Evolutionary conservation across 2,797 vertebrate species (phyloP).

Genomic region (Alosa sapidissima): DNA sequence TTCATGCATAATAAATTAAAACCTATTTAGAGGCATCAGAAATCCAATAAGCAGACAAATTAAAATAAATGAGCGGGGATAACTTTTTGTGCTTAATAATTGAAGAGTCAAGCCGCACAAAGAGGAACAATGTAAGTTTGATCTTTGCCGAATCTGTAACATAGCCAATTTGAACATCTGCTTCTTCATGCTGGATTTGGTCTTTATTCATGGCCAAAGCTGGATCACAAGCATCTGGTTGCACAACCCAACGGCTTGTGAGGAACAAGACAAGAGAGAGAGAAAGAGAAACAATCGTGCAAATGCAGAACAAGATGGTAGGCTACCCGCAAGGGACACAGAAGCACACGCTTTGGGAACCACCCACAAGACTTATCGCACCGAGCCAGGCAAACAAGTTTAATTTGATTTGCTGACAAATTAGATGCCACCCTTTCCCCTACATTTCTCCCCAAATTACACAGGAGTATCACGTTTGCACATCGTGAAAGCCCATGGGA

Average conservation of each 20-base stretch:
- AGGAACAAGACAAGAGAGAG: slow-evolving; percentile 15
- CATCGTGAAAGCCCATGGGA: neutral
- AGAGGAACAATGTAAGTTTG: slow-evolving; percentile 31
- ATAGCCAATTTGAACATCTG: slow-evolving; percentile 43
- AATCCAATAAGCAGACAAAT: slow-evolving; percentile 58
- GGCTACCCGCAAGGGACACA: neutral
- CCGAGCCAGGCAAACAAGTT: neutral
- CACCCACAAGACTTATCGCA: neutral
- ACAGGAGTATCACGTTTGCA: neutral
- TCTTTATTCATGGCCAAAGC: slow-evolving; percentile 34
- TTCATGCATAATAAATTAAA: slow-evolving; percentile 55
- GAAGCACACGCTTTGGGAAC: neutral
- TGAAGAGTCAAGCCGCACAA: slow-evolving; percentile 28
- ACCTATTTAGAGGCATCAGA: slow-evolving; percentile 54
- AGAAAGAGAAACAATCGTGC: slow-evolving; percentile 27
- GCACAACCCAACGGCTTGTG: neutral
- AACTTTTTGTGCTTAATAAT: slow-evolving; percentile 40
- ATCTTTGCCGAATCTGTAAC: slow-evolving; percentile 31
- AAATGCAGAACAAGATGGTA: slow-evolving; percentile 27
- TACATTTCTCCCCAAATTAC: neutral
- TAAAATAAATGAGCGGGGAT: slow-evolving; percentile 58
- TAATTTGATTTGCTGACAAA: neutral
- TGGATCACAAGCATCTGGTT: slow-evolving; percentile 44
- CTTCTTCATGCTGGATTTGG: slow-evolving; percentile 26
- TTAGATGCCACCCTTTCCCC: neutral